phyloP scores from a whole-genome alignment of 2,113 vertebrate species.

The Sylvilagus bachmani region DNA sequence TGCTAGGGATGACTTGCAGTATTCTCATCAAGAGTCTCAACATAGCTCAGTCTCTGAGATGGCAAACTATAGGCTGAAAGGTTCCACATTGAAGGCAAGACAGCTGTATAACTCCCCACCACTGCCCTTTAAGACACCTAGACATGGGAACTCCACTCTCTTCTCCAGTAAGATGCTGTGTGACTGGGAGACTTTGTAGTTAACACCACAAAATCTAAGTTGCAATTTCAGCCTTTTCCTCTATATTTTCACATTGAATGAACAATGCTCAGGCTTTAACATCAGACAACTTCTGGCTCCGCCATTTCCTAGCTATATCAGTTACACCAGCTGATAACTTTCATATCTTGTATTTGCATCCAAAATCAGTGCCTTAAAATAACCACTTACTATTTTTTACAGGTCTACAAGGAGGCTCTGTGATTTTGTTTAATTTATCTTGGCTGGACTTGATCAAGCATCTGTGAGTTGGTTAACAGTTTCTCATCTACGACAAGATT shows the following conservation, averaged over 20 bases:
- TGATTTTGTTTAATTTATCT: not conserved
- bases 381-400: conserved; percentile 6
- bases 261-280: not conserved
- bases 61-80: not conserved
- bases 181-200: not conserved
- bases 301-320: not conserved
- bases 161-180: not conserved
- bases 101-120: not conserved
- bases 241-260: not conserved
- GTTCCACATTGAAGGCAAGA: not conserved
- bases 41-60: not conserved
- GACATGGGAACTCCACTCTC: not conserved
- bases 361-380: conserved; percentile 29
- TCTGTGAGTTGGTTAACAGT: not conserved
- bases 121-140: not conserved
- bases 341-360: not conserved
- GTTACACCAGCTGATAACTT: not conserved
- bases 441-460: not conserved
- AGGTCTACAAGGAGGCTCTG: not conserved
- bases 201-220: not conserved
- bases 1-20: not conserved
- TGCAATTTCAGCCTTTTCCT: conserved; percentile 34
- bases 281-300: conserved; percentile 34
- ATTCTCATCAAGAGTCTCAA: not conserved
- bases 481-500: not conserved